Base-by-base conservation (phyloP, 2,888 invertebrate species). In the Macrophya alboannulata region DNA sequence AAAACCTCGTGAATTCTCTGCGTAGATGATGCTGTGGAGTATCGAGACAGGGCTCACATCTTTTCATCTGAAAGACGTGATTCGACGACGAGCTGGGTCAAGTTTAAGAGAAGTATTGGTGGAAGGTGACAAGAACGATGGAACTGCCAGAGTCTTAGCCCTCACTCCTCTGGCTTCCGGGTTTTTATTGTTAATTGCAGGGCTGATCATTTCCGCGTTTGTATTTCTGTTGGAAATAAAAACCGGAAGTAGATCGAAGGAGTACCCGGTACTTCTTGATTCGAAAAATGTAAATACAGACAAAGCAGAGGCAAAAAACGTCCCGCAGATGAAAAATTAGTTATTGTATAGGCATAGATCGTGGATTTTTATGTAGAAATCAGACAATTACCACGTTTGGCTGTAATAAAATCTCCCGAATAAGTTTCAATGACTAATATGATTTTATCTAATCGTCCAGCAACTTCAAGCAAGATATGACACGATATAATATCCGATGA, bases 111-210 rank as follows among this genome's bases (percentile, higher is more conserved):
- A 91, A 37, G 91, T 93, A 55, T 85, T 89, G 5, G 76, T 90
- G 0, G 92, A 93, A 76, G 87, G 90, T 25, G 91, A 93, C 68
- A 62, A 87, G 6, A 87, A 87, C 62, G 88, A 89, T 4, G 88
- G 89, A 3, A 84, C 40, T 25, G 87, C 89, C 0, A 88, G 88
- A 48, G 88, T 89, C 0, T 87, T 93, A 1, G 85, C 86, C 6
- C 25, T 92, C 4, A 91, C 87, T 6, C 92, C 93, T 4, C 87
- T 93, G n/a, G 91, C 90, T 0, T 91, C 91, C 9, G 93, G 90
- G 17, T 93, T 93, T 55, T 86, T 87, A 0, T 40, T 91, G 59
- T 87, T 93, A 4, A 72, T 90, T 0, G 48, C 89, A 12, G 93
- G 93, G 0, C 85, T 89, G 1, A 25, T 88, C 3, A 55, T 90